Percentiles rank a stretch among this genome's conserved stretches.
Evolutionary conservation across 2,797 vertebrate genomes (phyloP).

Genomic region (Halcyon badia): DNA sequence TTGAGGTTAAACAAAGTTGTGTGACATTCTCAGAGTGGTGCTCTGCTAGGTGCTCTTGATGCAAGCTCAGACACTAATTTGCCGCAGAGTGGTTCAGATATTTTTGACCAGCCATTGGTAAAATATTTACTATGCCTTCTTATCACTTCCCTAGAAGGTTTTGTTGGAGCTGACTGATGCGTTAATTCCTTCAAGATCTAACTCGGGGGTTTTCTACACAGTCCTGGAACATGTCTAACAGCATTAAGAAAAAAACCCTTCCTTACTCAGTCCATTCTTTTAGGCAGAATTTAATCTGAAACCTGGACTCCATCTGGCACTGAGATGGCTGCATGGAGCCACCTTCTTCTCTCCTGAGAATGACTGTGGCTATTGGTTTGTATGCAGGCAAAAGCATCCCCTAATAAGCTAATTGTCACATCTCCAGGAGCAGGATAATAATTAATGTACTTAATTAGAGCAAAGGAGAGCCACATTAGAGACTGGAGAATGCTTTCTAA

Average conservation of each 20-base stretch:
- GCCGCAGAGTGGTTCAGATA: not conserved
- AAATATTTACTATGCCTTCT: slow-evolving; percentile 59
- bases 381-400: not conserved
- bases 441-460: not conserved
- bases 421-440: not conserved
- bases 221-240: slow-evolving; percentile 13
- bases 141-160: slow-evolving; percentile 42
- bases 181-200: slow-evolving; percentile 29
- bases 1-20: slow-evolving; percentile 29
- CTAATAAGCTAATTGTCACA: slow-evolving; percentile 4
- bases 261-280: slow-evolving; percentile 4
- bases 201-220: not conserved
- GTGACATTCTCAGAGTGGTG: accelerated
- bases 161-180: slow-evolving; percentile 27
- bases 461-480: not conserved
- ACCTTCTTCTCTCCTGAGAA: not conserved
- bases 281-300: slow-evolving; percentile 32
- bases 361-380: not conserved
- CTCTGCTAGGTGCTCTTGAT: not conserved
- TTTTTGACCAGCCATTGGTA: not conserved
- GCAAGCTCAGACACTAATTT: not conserved
- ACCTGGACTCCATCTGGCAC: not conserved
- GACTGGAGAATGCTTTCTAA: not conserved
- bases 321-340: not conserved
- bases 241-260: not conserved